phyloP scores from a whole-genome alignment of 1,140 invertebrate species.

The Tetragnatha versicolor region DNA sequence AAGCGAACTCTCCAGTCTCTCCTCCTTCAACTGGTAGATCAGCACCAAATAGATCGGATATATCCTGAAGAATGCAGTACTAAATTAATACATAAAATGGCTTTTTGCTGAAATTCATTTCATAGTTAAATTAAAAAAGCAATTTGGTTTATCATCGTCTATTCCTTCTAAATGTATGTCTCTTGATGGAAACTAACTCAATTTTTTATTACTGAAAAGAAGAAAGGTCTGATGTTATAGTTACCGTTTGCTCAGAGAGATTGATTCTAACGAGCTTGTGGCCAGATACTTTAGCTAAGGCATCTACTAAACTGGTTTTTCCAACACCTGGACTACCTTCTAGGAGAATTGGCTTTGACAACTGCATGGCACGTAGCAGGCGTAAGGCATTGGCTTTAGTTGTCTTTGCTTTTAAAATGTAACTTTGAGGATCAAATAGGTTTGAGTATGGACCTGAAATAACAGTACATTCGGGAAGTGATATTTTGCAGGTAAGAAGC shows the following conservation, averaged over 20 bases:
- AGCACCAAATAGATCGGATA: conserved; percentile 96
- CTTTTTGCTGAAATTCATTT: no score
- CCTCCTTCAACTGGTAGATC: conserved; percentile 94
- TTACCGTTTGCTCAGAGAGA: conserved; percentile 95
- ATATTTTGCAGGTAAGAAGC: no score
- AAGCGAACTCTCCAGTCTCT: conserved; percentile 84
- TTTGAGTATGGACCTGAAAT: no score
- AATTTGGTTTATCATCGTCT: not conserved
- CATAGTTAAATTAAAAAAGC: not conserved
- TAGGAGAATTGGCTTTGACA: conserved; percentile 88
- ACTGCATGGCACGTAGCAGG: conserved; percentile 84
- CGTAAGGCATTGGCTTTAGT: conserved; percentile 83
- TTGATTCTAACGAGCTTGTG: conserved; percentile 89
- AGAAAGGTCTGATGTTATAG: not conserved
- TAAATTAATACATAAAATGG: no score
- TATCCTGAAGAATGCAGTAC: no score
- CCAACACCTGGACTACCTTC: conserved; percentile 99
- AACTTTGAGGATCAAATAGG: conserved; percentile 63
- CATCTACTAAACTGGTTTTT: conserved; percentile 93
- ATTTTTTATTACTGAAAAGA: not conserved
- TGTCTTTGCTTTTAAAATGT: conserved; percentile 82
- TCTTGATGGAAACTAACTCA: no score
- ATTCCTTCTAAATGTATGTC: no score
- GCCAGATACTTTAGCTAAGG: conserved; percentile 85
- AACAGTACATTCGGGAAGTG: no score